phyloP scores from a whole-genome alignment of 2,113 vertebrate species.

The Hylia prasina region DNA sequence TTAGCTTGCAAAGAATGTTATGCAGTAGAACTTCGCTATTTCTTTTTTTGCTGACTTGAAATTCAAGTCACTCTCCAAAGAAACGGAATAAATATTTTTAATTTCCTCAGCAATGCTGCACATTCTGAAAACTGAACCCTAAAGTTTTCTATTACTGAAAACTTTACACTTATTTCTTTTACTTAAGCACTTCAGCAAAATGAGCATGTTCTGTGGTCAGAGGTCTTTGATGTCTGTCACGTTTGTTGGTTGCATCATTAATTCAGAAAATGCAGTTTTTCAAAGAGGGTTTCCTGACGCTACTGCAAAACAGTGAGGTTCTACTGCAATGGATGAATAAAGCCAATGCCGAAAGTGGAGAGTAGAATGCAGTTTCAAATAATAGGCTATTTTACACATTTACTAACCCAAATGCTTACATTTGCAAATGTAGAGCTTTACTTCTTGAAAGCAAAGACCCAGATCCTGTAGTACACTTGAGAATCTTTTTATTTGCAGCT shows the following conservation, averaged over 20 bases:
- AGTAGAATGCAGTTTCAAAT: constrained; percentile 25
- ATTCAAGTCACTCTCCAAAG: constrained; percentile 10
- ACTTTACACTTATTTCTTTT: constrained; percentile 14
- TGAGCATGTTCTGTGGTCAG: background rate
- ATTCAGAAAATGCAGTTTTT: constrained; percentile 24
- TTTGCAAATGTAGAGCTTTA: background rate
- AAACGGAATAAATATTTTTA: background rate
- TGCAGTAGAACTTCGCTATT: constrained; percentile 58
- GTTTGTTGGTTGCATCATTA: constrained; percentile 18
- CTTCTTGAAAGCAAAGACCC: background rate
- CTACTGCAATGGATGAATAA: constrained; percentile 52
- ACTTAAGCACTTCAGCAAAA: background rate
- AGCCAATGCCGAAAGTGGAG: constrained; percentile 33
- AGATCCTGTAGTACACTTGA: background rate
- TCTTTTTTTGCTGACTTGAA: constrained; percentile 6
- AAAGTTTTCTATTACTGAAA: constrained; percentile 45
- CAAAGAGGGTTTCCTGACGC: constrained; percentile 5
- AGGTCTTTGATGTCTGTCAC: constrained; percentile 16
- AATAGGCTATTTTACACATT: background rate
- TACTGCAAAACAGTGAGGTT: constrained; percentile 55
- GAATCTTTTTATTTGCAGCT: background rate
- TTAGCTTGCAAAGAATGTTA: constrained; percentile 58
- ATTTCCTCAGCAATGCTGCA: background rate
- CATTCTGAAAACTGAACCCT: background rate
- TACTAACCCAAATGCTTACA: background rate